These are phyloP conservation scores for Oncorhynchus keta DNA, from an alignment of 2,113 vertebrate species.

Conservation along the genomic window DNA sequence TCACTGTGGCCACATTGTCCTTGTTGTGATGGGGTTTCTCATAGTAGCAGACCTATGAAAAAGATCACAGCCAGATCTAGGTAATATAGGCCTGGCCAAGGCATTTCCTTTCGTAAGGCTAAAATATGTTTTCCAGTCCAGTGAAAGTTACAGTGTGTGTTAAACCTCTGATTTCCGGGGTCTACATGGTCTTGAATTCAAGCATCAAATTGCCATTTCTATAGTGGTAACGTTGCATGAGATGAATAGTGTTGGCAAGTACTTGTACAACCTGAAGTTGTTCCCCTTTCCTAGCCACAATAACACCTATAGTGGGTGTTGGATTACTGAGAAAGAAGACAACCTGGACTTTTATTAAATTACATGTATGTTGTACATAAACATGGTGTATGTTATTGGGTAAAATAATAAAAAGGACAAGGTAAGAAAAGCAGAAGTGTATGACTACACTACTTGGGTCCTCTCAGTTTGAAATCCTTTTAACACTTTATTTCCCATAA, in stretches of 20 bases:
- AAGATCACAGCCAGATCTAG: too few species aligned
- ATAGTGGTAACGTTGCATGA: too few species aligned
- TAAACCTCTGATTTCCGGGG: background rate
- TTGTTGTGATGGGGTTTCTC: too few species aligned
- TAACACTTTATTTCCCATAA: background rate
- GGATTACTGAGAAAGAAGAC: background rate
- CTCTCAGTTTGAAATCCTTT: too few species aligned
- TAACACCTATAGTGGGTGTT: background rate
- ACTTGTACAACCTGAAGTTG: background rate
- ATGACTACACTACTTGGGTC: too few species aligned
- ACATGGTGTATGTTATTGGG: constrained; percentile 1
- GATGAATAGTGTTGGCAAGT: background rate
- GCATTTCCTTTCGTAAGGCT: too few species aligned
- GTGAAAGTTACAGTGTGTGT: background rate
- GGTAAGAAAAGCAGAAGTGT: too few species aligned
- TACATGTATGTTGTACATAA: constrained; percentile 11
- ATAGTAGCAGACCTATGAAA: background rate
- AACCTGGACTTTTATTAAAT: constrained; percentile 7
- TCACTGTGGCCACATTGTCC: background rate
- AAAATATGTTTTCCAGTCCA: too few species aligned
- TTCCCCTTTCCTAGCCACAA: background rate
- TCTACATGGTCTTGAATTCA: background rate
- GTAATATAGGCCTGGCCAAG: too few species aligned
- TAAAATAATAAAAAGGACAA: too few species aligned
- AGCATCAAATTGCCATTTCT: background rate